Conservation (phyloP, 2,113 vertebrate species). For the Gopherus evgoodei region DNA sequence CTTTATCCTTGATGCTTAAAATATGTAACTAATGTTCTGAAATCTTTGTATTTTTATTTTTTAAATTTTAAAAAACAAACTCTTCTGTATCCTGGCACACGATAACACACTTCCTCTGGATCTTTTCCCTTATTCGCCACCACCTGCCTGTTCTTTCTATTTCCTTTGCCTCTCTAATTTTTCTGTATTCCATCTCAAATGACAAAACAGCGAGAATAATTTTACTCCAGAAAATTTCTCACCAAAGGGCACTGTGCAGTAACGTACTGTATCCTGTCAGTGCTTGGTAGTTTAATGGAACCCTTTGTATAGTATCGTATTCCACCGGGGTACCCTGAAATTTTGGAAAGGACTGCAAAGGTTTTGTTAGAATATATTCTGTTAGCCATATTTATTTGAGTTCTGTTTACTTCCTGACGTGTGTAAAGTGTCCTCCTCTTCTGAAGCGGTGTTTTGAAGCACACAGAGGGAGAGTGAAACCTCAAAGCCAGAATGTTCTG, state of each 20-base stretch:
- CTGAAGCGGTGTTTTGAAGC: too few relatives aligned
- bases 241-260: background rate
- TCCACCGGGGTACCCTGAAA: background rate
- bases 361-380: rapidly evolving
- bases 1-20: background rate
- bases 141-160: background rate
- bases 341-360: background rate
- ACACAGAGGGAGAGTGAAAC: background rate
- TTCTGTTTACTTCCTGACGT: rapidly evolving
- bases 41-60: background rate
- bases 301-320: too few relatives aligned
- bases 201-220: background rate
- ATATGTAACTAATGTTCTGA: background rate
- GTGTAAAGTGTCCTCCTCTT: rapidly evolving
- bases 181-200: background rate
- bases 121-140: background rate
- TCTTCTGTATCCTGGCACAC: background rate
- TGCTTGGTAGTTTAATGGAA: background rate
- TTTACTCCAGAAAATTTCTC: background rate
- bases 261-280: background rate
- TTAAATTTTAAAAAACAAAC: background rate
- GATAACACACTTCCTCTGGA: background rate
- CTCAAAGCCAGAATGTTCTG: background rate
- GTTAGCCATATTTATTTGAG: rapidly evolving
- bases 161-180: background rate